Conservation (phyloP, 2,797 vertebrate species). For the Podarcis siculus region DNA sequence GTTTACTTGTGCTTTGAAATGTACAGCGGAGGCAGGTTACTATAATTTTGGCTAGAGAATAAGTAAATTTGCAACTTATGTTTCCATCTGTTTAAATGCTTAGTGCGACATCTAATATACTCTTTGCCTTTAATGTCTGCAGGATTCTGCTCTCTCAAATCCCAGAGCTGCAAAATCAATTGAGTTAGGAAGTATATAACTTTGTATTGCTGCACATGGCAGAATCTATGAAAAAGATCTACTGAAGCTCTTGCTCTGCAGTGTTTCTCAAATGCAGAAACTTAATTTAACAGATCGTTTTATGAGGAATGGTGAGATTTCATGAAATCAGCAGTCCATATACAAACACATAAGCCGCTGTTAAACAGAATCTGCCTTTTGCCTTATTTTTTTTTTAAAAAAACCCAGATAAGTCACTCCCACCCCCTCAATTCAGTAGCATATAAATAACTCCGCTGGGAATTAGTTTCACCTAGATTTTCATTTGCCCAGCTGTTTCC, state of each 20-base stretch:
- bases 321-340: constrained; percentile 25
- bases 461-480: constrained; percentile 69
- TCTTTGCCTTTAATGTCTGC: constrained; percentile 52
- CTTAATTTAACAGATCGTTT: constrained; percentile 34
- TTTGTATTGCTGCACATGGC: constrained; percentile 64
- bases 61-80: constrained; percentile 11
- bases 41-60: background rate
- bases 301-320: constrained; percentile 1
- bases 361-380: background rate
- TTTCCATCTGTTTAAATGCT: constrained; percentile 55
- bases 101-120: constrained; percentile 39
- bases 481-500: constrained; percentile 77
- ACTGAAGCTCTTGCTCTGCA: constrained; percentile 72
- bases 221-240: constrained; percentile 64
- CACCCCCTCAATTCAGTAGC: constrained; percentile 26
- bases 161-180: constrained; percentile 63
- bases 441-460: constrained; percentile 54
- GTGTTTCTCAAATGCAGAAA: constrained; percentile 46
- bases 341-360: background rate
- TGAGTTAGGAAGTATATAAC: constrained; percentile 70
- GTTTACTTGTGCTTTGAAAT: background rate
- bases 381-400: background rate
- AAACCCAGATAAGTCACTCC: constrained; percentile 53
- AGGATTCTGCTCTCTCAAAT: constrained; percentile 46
- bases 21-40: background rate